Percentiles rank a stretch among this genome's conserved stretches.
Conservation (phyloP, 2,888 invertebrate genomes). For the Drosophila suboccidentalis region DNA sequence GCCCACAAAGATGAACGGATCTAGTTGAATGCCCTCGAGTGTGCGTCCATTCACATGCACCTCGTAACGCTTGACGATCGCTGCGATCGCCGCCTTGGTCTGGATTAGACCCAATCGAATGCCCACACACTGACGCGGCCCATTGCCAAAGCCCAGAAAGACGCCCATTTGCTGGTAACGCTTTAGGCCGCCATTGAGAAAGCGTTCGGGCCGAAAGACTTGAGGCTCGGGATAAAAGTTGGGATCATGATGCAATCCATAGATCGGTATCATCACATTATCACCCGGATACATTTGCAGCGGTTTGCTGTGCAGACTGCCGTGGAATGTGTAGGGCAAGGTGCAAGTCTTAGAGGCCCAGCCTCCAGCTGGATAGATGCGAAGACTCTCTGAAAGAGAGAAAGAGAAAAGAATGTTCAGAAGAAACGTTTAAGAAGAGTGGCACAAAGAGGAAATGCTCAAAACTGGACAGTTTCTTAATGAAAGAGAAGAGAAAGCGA, state of each 20-base stretch:
- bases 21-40: constrained; percentile 64
- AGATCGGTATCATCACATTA: constrained; percentile 79
- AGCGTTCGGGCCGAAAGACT: constrained; percentile 83
- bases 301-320: constrained; percentile 63
- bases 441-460: background rate
- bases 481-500: too few relatives aligned
- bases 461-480: too few relatives aligned
- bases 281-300: constrained; percentile 71
- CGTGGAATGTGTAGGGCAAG: constrained; percentile 62
- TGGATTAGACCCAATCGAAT: constrained; percentile 80
- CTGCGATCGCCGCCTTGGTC: constrained; percentile 79
- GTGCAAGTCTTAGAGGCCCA: constrained; percentile 82
- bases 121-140: constrained; percentile 84
- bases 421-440: background rate
- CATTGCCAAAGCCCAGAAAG: constrained; percentile 84
- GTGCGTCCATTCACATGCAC: constrained; percentile 74
- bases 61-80: constrained; percentile 70
- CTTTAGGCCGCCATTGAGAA: constrained; percentile 80
- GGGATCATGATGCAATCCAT: constrained; percentile 82
- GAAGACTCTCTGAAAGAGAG: constrained; percentile 71
- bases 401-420: background rate
- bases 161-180: constrained; percentile 80
- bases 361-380: constrained; percentile 80
- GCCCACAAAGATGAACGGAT: constrained; percentile 76
- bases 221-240: constrained; percentile 76